These are phyloP conservation scores for Capra hircus DNA, from an alignment of 2,113 vertebrate species.

Conservation along the genomic window DNA sequence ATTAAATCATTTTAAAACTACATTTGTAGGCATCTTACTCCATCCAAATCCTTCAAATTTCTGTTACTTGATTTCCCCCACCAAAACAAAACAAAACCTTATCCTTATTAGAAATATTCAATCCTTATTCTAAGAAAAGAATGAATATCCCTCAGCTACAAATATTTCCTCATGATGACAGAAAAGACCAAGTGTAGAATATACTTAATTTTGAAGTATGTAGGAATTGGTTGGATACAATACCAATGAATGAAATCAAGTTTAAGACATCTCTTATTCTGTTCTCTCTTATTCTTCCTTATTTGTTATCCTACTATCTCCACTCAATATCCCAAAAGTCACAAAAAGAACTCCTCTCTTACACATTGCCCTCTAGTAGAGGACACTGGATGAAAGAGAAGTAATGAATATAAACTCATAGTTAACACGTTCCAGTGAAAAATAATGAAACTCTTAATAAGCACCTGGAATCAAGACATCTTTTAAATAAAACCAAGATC, in stretches of 20 bases:
- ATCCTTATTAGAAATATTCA: not conserved
- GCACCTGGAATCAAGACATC: not conserved
- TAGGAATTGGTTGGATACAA: not conserved
- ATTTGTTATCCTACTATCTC: not conserved
- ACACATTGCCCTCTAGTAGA: not conserved
- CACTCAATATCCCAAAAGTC: not conserved
- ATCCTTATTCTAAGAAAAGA: not conserved
- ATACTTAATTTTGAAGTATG: not conserved
- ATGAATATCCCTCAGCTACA: not conserved
- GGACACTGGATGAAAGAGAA: not conserved
- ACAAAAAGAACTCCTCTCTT: not conserved
- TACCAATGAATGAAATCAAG: not conserved
- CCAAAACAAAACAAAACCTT: not conserved
- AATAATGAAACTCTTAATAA: not conserved
- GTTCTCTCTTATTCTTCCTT: not conserved
- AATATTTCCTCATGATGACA: not conserved
- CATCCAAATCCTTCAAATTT: not conserved
- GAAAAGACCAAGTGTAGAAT: not conserved
- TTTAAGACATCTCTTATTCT: not conserved
- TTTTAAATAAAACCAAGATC: not conserved
- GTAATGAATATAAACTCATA: not conserved
- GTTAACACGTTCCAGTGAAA: not conserved
- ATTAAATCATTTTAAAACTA: not conserved
- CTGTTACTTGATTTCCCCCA: not conserved
- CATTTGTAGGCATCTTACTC: not conserved